Evolutionary conservation across 2,113 vertebrate species (phyloP).

Genomic region (Alces alces): DNA sequence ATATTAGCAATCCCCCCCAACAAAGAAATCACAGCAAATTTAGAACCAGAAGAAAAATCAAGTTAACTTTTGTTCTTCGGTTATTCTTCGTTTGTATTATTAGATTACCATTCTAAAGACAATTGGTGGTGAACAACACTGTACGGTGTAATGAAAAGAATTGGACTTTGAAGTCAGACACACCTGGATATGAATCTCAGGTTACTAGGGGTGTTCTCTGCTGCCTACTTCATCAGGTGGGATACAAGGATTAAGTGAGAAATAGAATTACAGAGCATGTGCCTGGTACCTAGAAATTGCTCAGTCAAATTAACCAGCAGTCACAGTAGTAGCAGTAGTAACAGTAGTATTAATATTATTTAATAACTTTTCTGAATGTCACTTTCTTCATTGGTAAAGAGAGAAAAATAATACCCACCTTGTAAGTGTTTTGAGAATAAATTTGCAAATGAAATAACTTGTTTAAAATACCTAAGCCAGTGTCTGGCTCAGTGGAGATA

Average conservation of each 20-base stretch:
- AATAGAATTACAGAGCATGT: background rate
- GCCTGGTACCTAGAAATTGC: background rate
- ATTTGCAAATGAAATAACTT: conserved; percentile 8
- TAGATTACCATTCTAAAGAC: background rate
- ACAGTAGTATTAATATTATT: background rate
- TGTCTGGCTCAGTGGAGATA: background rate
- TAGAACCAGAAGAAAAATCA: conserved; percentile 14
- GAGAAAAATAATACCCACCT: background rate
- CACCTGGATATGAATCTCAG: background rate
- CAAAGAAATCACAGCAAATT: background rate
- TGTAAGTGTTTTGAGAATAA: conserved; percentile 9
- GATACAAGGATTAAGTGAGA: background rate
- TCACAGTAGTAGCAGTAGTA: background rate
- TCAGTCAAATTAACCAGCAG: background rate
- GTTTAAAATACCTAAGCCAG: background rate
- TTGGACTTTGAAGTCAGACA: conserved; percentile 34
- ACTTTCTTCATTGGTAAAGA: background rate
- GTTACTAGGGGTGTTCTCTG: background rate
- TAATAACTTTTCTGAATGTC: background rate
- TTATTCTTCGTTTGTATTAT: background rate
- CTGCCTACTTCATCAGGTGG: background rate
- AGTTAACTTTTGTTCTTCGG: background rate
- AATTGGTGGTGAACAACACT: background rate
- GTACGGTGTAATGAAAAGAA: background rate
- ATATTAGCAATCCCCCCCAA: background rate